Evolutionary conservation across 2,113 vertebrate genomes (phyloP), one percentile per base, ranked within the genome.

Genomic region (Gavia stellata): DNA sequence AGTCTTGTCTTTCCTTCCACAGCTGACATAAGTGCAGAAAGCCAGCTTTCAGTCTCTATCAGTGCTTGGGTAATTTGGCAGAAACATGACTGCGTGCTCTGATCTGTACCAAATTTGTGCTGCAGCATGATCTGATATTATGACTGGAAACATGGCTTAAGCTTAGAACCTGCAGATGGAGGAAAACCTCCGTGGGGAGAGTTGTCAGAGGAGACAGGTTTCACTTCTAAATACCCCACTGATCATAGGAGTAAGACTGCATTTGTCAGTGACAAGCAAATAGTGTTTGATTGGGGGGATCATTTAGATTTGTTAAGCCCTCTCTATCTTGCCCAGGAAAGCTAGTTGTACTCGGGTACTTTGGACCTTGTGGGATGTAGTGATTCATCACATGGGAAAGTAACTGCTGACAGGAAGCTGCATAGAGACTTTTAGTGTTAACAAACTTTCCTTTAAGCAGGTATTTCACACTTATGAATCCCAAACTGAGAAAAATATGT

Each of bases 31-130:
- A 40, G 17, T 56, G 15, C 17, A 85, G 56, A 79, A 81, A 31
- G 4, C 9, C 34, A 75, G 14, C 17, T 44, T 75, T 31, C 40
- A 34, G 18, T 26, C n/a, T 84, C 14, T 44, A 8, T 12, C 29
- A 24, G 45, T 38, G 7, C 36, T 66, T 49, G 31, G 24, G 19
- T 19, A 71, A 31, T 12, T 17, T 20, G 26, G 6, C 47, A 74
- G 55, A 74, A 81, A 34, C 24, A 12, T 23, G 28, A 17, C 58
- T 52, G 4, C 36, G 14, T 77, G 20, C 16, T 62, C 45, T 58
- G 20, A n/a, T 65, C 18, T 0, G 0, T 36, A 81, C 6, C 17
- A 78, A 78, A 81, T 29, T 44, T 0, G 0, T 61, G 15, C 55
- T 2, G 2, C 40, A 56, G 15, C 8, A 16, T 61, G 49, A 21